Percentiles rank a stretch among this genome's conserved stretches.
These are phyloP conservation scores for Leucophora obtusa DNA, from an alignment of 2,888 invertebrate genomes.

Conservation along the genomic window DNA sequence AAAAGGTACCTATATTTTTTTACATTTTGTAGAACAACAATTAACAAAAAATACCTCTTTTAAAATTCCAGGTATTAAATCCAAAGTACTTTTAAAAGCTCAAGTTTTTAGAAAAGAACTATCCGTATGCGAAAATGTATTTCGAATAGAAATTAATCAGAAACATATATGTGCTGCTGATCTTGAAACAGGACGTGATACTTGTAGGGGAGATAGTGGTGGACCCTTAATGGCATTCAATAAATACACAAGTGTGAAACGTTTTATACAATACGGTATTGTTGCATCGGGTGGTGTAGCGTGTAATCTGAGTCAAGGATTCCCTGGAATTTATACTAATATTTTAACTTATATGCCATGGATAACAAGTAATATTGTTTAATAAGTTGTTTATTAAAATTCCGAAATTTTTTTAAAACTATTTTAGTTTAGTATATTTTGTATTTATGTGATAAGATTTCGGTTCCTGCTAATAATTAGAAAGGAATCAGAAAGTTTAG, in stretches of 20 bases:
- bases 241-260: conserved; percentile 64
- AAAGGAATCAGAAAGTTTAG: too few species aligned
- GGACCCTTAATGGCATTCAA: conserved; percentile 70
- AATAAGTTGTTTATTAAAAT: not conserved
- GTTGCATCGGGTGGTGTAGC: conserved; percentile 82
- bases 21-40: not conserved
- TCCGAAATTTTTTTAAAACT: not conserved
- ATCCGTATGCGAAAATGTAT: conserved; percentile 69
- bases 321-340: conserved; percentile 81
- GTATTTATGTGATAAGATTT: too few species aligned
- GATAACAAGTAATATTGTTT: conserved; percentile 78
- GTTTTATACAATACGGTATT: conserved; percentile 79
- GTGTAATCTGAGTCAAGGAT: conserved; percentile 79
- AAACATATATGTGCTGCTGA: conserved; percentile 75
- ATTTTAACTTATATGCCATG: conserved; percentile 80
- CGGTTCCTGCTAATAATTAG: too few species aligned
- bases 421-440: too few species aligned
- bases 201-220: conserved; percentile 73
- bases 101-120: conserved; percentile 63
- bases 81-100: conserved; percentile 70
- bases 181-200: conserved; percentile 68
- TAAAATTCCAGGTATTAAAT: conserved; percentile 47
- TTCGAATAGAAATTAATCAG: conserved; percentile 66
- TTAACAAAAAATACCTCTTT: not conserved
- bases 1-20: conserved; percentile 24